These are phyloP conservation scores for Disparrhopalites patrizii DNA, from an alignment of 2,888 invertebrate genomes.

Conservation along the genomic window DNA sequence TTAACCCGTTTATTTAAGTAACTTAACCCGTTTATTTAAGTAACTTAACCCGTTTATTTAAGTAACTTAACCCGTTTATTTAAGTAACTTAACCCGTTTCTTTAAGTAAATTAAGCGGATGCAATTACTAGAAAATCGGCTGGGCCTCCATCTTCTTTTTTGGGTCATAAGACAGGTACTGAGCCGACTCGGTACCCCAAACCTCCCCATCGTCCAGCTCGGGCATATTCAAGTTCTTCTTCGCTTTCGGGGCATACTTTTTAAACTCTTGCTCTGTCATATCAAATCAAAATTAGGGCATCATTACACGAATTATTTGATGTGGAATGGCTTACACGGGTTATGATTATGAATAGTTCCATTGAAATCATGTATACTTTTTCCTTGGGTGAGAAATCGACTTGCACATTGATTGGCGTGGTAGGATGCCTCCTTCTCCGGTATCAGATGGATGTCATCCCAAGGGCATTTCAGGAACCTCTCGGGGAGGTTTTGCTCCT, in stretches of 20 bases:
- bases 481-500: neutral
- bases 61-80: too few species aligned
- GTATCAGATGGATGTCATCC: neutral
- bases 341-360: neutral
- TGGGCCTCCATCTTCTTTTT: neutral
- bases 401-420: neutral
- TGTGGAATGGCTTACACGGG: too few species aligned
- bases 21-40: too few species aligned
- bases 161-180: neutral
- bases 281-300: neutral
- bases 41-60: too few species aligned
- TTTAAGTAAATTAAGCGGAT: too few species aligned
- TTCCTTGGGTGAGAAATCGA: too few species aligned
- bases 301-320: neutral
- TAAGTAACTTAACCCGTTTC: too few species aligned
- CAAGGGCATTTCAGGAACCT: neutral
- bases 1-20: too few species aligned
- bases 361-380: too few species aligned
- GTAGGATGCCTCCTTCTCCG: neutral
- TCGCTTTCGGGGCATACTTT: neutral
- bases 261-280: neutral
- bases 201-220: neutral
- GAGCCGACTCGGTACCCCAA: neutral
- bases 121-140: conserved; percentile 5
- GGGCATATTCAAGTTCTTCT: neutral